phyloP scores from a whole-genome alignment of 92 coral and sea anemone genomes.

The Desmophyllum pertusum region DNA sequence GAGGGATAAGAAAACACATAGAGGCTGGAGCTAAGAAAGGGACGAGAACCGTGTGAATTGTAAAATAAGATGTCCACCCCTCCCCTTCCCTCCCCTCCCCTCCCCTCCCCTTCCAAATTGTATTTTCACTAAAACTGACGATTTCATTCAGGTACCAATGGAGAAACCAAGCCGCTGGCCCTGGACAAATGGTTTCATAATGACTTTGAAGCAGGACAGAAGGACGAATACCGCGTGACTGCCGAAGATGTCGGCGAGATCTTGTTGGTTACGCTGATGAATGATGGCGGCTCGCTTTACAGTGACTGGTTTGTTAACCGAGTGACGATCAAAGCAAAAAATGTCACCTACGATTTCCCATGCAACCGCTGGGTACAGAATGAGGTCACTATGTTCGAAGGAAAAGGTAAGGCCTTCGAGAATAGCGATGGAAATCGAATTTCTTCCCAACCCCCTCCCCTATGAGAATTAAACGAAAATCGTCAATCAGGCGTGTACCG shows the following conservation, averaged over 20 bases:
- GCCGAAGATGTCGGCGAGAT: conserved; percentile 75
- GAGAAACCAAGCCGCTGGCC: conserved; percentile 58
- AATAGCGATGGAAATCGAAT: neutral
- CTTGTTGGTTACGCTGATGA: conserved; percentile 51
- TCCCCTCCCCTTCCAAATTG: no score
- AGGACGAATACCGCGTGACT: conserved; percentile 61
- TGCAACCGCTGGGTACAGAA: conserved; percentile 76
- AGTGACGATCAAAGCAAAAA: conserved; percentile 40
- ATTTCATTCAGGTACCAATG: conserved; percentile 57
- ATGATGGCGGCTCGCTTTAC: conserved; percentile 30
- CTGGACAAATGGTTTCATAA: conserved; percentile 78
- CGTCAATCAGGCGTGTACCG: no score
- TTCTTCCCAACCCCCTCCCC: no score
- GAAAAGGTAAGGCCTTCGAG: conserved; percentile 38
- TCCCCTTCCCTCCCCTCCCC: no score
- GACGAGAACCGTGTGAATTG: no score
- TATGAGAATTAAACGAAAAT: no score
- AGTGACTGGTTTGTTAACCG: conserved; percentile 77
- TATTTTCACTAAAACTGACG: neutral
- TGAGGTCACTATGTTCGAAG: conserved; percentile 43
- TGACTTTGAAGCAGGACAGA: conserved; percentile 81
- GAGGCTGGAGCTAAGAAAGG: no score
- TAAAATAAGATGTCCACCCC: no score
- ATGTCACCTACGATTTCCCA: conserved; percentile 58
- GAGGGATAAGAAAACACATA: no score